Evolutionary conservation across 2,113 vertebrate genomes (phyloP).

Genomic region (Podarcis muralis): DNA sequence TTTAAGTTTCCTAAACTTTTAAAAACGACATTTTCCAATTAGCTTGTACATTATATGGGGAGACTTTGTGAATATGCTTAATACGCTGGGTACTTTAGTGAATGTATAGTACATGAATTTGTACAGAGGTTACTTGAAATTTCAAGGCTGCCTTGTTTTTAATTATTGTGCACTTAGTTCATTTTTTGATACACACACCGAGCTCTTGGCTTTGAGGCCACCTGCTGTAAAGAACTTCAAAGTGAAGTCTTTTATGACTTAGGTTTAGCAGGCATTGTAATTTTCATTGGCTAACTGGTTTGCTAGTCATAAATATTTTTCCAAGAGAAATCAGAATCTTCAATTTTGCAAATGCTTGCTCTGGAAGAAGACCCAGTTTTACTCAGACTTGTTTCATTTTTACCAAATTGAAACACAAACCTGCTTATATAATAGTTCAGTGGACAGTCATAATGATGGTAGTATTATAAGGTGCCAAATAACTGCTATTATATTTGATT

Average conservation of each 20-base stretch:
- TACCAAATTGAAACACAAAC: neutral
- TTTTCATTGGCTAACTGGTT: neutral
- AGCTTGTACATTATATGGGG: neutral
- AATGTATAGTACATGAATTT: neutral
- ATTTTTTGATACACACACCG: neutral
- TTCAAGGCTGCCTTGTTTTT: neutral
- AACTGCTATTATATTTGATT: constrained; percentile 6
- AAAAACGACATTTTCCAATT: neutral
- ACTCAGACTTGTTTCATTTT: neutral
- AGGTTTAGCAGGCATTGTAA: neutral
- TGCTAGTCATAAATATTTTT: neutral
- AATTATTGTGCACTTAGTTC: neutral
- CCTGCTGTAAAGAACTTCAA: neutral
- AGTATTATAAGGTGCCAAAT: constrained; percentile 18
- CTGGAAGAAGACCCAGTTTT: neutral
- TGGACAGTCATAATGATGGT: neutral
- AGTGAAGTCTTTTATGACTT: neutral
- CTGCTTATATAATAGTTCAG: neutral
- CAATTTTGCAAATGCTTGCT: constrained; percentile 14
- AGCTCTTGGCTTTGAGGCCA: neutral
- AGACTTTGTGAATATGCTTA: neutral
- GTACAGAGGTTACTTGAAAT: neutral
- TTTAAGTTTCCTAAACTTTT: neutral
- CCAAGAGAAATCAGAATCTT: neutral
- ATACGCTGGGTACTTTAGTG: neutral